phyloP scores from a whole-genome alignment of 2,113 vertebrate genomes.

The Gadus chalcogrammus region DNA sequence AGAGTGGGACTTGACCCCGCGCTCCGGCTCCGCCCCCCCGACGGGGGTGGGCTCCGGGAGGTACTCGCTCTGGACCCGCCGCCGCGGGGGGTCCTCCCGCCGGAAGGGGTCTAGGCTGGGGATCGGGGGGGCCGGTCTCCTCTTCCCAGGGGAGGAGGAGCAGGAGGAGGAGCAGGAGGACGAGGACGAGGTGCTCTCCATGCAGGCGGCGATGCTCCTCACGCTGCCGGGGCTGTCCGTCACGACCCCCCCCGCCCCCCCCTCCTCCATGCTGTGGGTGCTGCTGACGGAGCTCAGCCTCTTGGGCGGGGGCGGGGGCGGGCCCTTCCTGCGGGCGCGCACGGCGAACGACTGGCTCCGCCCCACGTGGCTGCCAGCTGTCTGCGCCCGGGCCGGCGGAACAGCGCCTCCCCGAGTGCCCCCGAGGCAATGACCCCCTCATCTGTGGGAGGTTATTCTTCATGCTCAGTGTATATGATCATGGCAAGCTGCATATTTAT shows the following conservation, averaged over 20 bases:
- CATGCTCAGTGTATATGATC: no score
- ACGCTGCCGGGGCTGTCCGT: conserved; percentile 27
- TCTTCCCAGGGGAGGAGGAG: background rate
- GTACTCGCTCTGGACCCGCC: conserved; percentile 80
- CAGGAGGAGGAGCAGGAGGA: no score
- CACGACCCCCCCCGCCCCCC: conserved; percentile 29
- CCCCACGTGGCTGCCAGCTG: conserved; percentile 71
- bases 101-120: accelerated
- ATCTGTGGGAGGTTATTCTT: no score
- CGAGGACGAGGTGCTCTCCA: conserved; percentile 49
- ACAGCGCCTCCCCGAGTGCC: no score
- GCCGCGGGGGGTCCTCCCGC: conserved; percentile 32
- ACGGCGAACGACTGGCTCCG: conserved; percentile 92
- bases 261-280: conserved; percentile 69
- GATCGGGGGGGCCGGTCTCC: background rate
- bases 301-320: conserved; percentile 87
- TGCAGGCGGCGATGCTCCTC: conserved; percentile 58
- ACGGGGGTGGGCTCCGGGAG: conserved; percentile 29
- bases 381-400: no score
- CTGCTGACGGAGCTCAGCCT: conserved; percentile 91
- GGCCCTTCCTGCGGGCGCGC: conserved; percentile 86
- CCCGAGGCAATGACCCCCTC: no score
- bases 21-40: conserved; percentile 4
- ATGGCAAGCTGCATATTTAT: no score
- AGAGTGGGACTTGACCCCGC: conserved; percentile 72